Evolutionary conservation across 2,113 vertebrate genomes (phyloP).

Genomic region (Rhinogobius similis): DNA sequence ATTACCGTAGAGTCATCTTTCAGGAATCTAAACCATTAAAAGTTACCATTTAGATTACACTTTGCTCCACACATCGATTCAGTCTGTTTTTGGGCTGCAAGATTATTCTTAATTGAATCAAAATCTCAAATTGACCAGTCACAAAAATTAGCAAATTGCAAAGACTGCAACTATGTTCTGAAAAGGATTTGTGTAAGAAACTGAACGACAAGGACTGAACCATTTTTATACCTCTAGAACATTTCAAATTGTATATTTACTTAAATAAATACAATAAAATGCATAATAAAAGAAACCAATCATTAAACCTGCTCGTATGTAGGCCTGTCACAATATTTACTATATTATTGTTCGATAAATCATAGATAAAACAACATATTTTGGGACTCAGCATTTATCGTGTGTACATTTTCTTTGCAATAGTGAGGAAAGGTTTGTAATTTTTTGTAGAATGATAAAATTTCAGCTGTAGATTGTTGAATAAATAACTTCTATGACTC

Average conservation of each 20-base stretch:
- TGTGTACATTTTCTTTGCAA: too few species aligned
- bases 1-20: slow-evolving; percentile 2
- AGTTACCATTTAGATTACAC: background rate
- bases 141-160: background rate
- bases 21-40: slow-evolving; percentile 4
- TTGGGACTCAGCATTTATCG: too few species aligned
- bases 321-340: too few species aligned
- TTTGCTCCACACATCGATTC: background rate
- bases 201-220: too few species aligned
- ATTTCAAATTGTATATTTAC: background rate
- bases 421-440: too few species aligned
- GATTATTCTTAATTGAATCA: background rate
- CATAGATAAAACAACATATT: too few species aligned
- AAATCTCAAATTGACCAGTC: background rate
- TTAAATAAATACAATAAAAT: background rate
- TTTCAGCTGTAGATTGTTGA: too few species aligned
- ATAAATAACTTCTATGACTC: too few species aligned
- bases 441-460: too few species aligned
- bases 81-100: background rate
- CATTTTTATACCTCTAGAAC: background rate
- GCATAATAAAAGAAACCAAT: background rate
- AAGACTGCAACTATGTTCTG: background rate
- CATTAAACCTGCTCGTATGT: background rate
- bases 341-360: too few species aligned
- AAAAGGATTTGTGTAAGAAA: too few species aligned